Conservation (phyloP, 1,140 invertebrate genomes). For the Megalopta genalis region DNA sequence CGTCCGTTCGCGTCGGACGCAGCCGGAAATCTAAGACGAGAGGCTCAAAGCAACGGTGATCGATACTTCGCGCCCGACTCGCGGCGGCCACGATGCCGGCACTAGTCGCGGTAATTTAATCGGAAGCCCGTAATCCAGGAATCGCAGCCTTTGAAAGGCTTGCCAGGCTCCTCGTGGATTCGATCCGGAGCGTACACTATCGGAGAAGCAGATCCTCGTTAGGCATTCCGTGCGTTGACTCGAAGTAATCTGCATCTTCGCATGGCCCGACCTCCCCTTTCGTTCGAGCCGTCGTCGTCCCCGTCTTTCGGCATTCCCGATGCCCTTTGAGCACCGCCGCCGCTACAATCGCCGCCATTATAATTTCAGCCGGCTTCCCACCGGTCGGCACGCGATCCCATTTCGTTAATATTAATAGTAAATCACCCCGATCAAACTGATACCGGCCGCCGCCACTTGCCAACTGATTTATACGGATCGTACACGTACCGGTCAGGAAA, state of each 20-base stretch:
- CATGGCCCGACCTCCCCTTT: background rate
- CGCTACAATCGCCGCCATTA: background rate
- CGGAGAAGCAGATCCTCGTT: slow-evolving; percentile 59
- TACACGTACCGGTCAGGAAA: too few species aligned
- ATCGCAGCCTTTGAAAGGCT: slow-evolving; percentile 52
- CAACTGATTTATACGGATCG: too few species aligned
- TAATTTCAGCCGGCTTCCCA: background rate
- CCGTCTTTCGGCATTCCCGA: slow-evolving; percentile 50
- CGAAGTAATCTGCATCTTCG: slow-evolving; percentile 65
- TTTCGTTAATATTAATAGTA: background rate
- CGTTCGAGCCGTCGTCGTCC: background rate
- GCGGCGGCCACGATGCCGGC: slow-evolving; percentile 1
- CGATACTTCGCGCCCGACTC: slow-evolving; percentile 35
- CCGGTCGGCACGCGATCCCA: background rate
- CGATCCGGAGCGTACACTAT: slow-evolving; percentile 20
- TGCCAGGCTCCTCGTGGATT: slow-evolving; percentile 28
- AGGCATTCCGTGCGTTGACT: slow-evolving; percentile 68
- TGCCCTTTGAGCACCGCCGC: background rate
- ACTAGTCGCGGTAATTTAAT: slow-evolving; percentile 67
- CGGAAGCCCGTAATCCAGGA: slow-evolving; percentile 69
- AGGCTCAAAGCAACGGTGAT: background rate
- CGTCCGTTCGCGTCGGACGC: too few species aligned
- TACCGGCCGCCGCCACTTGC: too few species aligned
- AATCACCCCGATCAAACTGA: too few species aligned
- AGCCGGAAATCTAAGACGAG: slow-evolving; percentile 19